phyloP scores from a whole-genome alignment of 2,113 vertebrate genomes.

The Alces alces region DNA sequence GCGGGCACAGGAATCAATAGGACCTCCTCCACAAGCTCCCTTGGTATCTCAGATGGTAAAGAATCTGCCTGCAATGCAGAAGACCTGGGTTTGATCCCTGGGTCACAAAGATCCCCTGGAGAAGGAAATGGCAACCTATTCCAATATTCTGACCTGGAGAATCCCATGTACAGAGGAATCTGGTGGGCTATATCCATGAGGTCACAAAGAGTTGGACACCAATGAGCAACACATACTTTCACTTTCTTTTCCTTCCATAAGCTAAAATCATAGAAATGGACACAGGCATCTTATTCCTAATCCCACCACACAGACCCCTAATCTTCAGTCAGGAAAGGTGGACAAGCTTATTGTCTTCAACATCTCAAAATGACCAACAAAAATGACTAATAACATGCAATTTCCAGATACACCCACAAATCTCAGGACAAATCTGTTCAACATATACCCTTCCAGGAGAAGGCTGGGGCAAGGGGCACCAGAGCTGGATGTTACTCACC shows the following conservation, averaged over 20 bases:
- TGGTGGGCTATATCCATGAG: neutral
- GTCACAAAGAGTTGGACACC: neutral
- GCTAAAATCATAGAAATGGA: neutral
- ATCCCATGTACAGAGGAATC: neutral
- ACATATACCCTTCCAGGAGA: neutral
- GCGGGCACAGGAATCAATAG: neutral
- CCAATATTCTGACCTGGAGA: neutral
- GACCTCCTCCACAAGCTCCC: neutral
- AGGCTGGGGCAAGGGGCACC: neutral
- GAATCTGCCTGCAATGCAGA: neutral
- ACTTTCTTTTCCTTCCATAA: neutral
- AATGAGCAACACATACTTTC: neutral
- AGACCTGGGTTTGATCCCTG: neutral
- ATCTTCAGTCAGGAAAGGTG: neutral
- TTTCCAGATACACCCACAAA: neutral
- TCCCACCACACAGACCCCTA: neutral
- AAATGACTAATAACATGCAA: neutral
- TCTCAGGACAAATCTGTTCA: neutral
- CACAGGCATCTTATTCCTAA: neutral
- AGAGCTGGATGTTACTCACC: neutral
- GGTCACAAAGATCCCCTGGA: rapidly evolving
- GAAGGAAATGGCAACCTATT: neutral
- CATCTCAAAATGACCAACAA: neutral
- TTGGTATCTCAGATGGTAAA: neutral
- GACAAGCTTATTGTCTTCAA: neutral